Percentiles rank a stretch among this genome's conserved stretches.
These are phyloP conservation scores for Megaceryle alcyon DNA, from an alignment of 2,797 vertebrate species.

Conservation along the genomic window DNA sequence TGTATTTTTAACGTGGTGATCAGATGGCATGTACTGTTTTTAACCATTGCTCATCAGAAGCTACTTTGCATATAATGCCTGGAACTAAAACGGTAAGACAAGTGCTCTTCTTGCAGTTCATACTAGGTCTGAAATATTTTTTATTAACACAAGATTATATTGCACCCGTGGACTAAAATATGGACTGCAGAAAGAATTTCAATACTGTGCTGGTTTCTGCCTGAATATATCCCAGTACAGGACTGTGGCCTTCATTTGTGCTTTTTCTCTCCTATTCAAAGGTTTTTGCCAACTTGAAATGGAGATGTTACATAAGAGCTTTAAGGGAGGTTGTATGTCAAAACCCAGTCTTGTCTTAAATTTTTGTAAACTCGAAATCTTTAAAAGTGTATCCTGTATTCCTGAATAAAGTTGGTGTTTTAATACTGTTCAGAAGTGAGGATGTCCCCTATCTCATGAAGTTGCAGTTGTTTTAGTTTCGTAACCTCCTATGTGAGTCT, in stretches of 20 bases:
- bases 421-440: not conserved
- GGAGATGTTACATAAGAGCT: not conserved
- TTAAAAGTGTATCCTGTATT: slow-evolving; percentile 42
- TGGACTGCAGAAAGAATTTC: not conserved
- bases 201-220: not conserved
- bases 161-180: not conserved
- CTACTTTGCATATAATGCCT: not conserved
- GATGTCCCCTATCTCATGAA: not conserved
- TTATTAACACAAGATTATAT: not conserved
- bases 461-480: not conserved
- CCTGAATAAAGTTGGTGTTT: slow-evolving; percentile 46
- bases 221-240: not conserved
- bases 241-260: slow-evolving; percentile 18
- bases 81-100: not conserved
- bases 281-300: not conserved
- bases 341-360: not conserved
- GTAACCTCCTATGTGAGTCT: not conserved
- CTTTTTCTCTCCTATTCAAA: not conserved
- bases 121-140: not conserved
- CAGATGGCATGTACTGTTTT: slow-evolving; percentile 29
- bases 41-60: not conserved
- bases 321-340: not conserved
- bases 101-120: not conserved
- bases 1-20: slow-evolving; percentile 11
- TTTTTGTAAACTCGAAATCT: slow-evolving; percentile 50